Percentiles rank a stretch among this genome's conserved stretches.
Conservation (phyloP, 2,113 vertebrate genomes). For the Trichomycterus rosablanca region DNA sequence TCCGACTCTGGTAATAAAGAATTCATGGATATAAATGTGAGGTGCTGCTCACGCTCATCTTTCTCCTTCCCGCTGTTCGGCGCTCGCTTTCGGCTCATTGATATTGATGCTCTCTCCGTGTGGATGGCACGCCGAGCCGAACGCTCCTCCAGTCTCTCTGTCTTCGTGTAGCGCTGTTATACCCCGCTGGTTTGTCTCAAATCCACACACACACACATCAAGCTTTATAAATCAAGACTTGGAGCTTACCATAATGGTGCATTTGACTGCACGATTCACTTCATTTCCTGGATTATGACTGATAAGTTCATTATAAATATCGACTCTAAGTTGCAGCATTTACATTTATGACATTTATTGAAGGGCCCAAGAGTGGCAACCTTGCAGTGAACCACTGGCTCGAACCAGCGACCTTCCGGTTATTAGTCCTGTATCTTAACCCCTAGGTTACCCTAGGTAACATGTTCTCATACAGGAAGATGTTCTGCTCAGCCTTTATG, state of each 20-base stretch:
- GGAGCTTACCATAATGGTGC: no score
- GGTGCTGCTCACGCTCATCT: not conserved
- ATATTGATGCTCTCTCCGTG: slow-evolving; percentile 35
- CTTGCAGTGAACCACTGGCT: not conserved
- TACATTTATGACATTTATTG: slow-evolving; percentile 2
- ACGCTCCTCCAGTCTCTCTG: slow-evolving; percentile 23
- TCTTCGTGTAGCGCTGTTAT: slow-evolving; percentile 44
- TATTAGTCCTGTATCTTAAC: no score
- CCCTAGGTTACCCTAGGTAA: no score
- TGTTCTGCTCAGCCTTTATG: not conserved
- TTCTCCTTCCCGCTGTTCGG: not conserved
- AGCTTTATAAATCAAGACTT: no score
- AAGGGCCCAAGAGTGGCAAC: not conserved
- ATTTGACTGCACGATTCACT: no score
- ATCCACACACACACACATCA: slow-evolving; percentile 9
- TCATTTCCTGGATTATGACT: not conserved
- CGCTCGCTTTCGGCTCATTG: slow-evolving; percentile 25
- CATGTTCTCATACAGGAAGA: slow-evolving; percentile 5
- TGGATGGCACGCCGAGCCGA: slow-evolving; percentile 20
- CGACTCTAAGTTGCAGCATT: not conserved
- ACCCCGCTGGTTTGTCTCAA: no score
- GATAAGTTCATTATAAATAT: not conserved
- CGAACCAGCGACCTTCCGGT: no score
- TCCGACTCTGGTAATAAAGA: not conserved
- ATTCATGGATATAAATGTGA: slow-evolving; percentile 1